phyloP scores from a whole-genome alignment of 2,888 invertebrate genomes.

The Troides helena region DNA sequence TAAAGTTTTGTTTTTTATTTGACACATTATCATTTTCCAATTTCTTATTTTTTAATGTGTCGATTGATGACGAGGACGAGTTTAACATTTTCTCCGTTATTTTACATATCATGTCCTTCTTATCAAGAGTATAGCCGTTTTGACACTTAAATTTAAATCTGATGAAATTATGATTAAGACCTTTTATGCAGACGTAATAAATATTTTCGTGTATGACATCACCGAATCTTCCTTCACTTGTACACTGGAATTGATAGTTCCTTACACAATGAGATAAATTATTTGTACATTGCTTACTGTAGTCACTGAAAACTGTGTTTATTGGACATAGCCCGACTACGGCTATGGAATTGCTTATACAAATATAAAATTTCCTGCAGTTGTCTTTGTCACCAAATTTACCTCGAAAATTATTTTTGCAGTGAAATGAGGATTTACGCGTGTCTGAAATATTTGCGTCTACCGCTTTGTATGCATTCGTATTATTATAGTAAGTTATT shows the following conservation, averaged over 20 bases:
- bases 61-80: slow-evolving; percentile 38
- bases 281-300: slow-evolving; percentile 68
- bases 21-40: slow-evolving; percentile 30
- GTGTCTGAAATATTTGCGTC: not conserved
- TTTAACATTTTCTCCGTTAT: slow-evolving; percentile 31
- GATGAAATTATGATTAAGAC: slow-evolving; percentile 44
- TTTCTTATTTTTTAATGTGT: slow-evolving; percentile 33
- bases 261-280: slow-evolving; percentile 71
- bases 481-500: not conserved
- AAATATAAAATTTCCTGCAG: slow-evolving; percentile 77
- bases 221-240: slow-evolving; percentile 61
- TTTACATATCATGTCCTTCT: slow-evolving; percentile 52
- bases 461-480: not conserved
- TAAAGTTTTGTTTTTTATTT: slow-evolving; percentile 39
- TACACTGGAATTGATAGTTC: slow-evolving; percentile 72
- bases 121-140: slow-evolving; percentile 57
- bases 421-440: slow-evolving; percentile 38
- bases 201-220: slow-evolving; percentile 58
- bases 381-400: slow-evolving; percentile 68
- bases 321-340: slow-evolving; percentile 58
- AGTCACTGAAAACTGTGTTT: slow-evolving; percentile 68
- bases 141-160: slow-evolving; percentile 66
- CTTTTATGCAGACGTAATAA: slow-evolving; percentile 68
- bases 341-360: slow-evolving; percentile 55
- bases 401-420: slow-evolving; percentile 55